Percentiles rank a stretch among this genome's conserved stretches.
Evolutionary conservation across 2,888 invertebrate species (phyloP).

Genomic region (Cheilosia soror): DNA sequence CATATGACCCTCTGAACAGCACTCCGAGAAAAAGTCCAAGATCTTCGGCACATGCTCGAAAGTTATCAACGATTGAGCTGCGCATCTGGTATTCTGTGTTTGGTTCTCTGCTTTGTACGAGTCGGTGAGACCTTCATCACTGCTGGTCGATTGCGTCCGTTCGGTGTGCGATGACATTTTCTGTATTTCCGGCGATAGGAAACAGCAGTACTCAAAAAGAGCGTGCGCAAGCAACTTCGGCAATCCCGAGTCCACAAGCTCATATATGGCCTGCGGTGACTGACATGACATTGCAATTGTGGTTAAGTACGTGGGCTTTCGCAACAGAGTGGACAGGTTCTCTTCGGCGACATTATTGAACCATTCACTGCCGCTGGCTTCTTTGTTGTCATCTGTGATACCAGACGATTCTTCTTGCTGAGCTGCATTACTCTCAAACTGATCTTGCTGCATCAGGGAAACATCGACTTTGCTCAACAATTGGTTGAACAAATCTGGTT

Average conservation of each 20-base stretch:
- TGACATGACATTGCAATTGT: constrained; percentile 92
- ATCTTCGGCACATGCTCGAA: constrained; percentile 87
- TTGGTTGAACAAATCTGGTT: constrained; percentile 90
- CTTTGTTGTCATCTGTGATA: constrained; percentile 89
- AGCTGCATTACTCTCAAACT: constrained; percentile 37
- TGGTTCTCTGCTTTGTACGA: constrained; percentile 83
- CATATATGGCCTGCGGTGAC: constrained; percentile 90
- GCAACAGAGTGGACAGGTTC: constrained; percentile 85
- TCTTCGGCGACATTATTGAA: constrained; percentile 86
- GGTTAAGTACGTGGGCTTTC: constrained; percentile 88
- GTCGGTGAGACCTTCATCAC: constrained; percentile 82
- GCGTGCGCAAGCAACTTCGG: constrained; percentile 87
- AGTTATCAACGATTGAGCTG: constrained; percentile 84
- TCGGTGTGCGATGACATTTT: constrained; percentile 75
- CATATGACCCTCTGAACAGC: constrained; percentile 91
- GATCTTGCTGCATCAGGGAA: constrained; percentile 60
- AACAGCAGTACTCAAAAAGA: constrained; percentile 85
- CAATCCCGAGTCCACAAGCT: constrained; percentile 90
- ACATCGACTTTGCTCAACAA: constrained; percentile 90
- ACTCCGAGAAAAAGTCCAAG: constrained; percentile 92
- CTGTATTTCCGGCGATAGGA: constrained; percentile 78
- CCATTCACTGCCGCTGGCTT: constrained; percentile 85
- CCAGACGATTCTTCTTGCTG: constrained; percentile 79
- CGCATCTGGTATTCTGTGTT: constrained; percentile 55
- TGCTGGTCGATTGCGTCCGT: constrained; percentile 61